Conservation (phyloP, 53 echinoderm and acorn worm genomes). For the Patiria pectinifera region DNA sequence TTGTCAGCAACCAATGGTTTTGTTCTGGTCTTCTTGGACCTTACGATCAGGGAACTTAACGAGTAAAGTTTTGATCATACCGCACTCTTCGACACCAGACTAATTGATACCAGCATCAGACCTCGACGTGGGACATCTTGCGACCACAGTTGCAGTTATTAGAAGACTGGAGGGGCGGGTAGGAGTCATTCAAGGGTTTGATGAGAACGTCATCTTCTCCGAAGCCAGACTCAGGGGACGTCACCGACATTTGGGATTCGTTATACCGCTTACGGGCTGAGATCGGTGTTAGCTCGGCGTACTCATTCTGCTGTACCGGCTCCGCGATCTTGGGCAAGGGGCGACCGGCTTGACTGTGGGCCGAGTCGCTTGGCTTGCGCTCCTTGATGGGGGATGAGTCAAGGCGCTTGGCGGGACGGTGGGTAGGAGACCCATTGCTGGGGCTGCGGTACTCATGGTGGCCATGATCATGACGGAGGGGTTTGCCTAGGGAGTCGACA, state of each 20-base stretch:
- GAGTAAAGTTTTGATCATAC: neutral
- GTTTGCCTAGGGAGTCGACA: slow-evolving; percentile 55
- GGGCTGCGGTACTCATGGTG: slow-evolving; percentile 8
- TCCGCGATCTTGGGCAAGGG: slow-evolving; percentile 74
- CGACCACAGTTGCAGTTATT: slow-evolving; percentile 48
- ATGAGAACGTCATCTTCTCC: slow-evolving; percentile 48
- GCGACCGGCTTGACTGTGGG: slow-evolving; percentile 62
- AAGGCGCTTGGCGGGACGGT: slow-evolving; percentile 36
- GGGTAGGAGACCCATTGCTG: slow-evolving; percentile 40
- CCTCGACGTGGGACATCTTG: slow-evolving; percentile 48
- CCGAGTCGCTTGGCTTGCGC: slow-evolving; percentile 48
- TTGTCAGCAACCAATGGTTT: slow-evolving; percentile 7
- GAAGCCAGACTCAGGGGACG: slow-evolving; percentile 47
- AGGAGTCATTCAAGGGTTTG: neutral
- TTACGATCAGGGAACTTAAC: neutral
- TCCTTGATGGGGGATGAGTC: slow-evolving; percentile 51
- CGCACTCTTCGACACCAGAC: neutral
- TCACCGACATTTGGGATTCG: slow-evolving; percentile 11
- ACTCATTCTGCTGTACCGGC: slow-evolving; percentile 80
- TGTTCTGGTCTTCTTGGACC: neutral
- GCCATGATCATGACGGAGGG: neutral
- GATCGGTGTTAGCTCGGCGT: slow-evolving; percentile 70
- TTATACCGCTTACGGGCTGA: slow-evolving; percentile 49
- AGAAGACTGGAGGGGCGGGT: slow-evolving; percentile 4
- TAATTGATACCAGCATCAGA: slow-evolving; percentile 18